Evolutionary conservation across 2,888 invertebrate genomes (phyloP).

Genomic region (Pollenia griseotomentosa): DNA sequence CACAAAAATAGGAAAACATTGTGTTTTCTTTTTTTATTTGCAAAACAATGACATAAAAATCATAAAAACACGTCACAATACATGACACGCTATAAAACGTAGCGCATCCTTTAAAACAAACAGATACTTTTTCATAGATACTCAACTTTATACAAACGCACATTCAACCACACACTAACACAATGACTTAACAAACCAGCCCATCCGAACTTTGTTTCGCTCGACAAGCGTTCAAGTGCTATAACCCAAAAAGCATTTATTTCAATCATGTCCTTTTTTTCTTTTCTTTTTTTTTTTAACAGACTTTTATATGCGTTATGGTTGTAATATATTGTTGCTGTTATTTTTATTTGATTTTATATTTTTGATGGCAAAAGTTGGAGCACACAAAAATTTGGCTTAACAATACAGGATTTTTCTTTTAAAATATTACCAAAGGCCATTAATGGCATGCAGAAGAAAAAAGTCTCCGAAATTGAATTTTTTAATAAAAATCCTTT

Average conservation of each 20-base stretch:
- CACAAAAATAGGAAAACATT: slow-evolving; percentile 39
- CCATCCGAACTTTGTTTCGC: slow-evolving; percentile 24
- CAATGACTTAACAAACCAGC: slow-evolving; percentile 39
- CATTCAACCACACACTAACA: not conserved
- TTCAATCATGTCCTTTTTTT: slow-evolving; percentile 66
- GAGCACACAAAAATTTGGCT: not conserved
- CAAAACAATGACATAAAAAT: slow-evolving; percentile 66
- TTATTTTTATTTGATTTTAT: slow-evolving; percentile 58
- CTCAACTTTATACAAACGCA: not conserved
- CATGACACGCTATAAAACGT: slow-evolving; percentile 68
- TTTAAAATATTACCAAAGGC: slow-evolving; percentile 2
- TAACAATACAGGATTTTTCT: not conserved
- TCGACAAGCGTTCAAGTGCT: slow-evolving; percentile 50
- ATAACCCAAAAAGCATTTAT: slow-evolving; percentile 60
- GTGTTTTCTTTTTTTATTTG: slow-evolving; percentile 17
- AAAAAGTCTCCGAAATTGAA: slow-evolving; percentile 10
- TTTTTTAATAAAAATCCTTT: slow-evolving; percentile 8
- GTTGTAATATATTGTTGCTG: slow-evolving; percentile 56
- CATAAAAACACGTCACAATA: slow-evolving; percentile 68
- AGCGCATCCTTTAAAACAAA: slow-evolving; percentile 67
- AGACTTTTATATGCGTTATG: slow-evolving; percentile 63
- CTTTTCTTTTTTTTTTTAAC: not conserved
- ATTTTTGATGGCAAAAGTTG: slow-evolving; percentile 16
- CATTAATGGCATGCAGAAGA: not conserved
- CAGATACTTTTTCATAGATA: slow-evolving; percentile 20